Evolutionary conservation across 2,888 invertebrate genomes (phyloP), one percentile per base, ranked within the genome.

Genomic region (Serripes groenlandicus): DNA sequence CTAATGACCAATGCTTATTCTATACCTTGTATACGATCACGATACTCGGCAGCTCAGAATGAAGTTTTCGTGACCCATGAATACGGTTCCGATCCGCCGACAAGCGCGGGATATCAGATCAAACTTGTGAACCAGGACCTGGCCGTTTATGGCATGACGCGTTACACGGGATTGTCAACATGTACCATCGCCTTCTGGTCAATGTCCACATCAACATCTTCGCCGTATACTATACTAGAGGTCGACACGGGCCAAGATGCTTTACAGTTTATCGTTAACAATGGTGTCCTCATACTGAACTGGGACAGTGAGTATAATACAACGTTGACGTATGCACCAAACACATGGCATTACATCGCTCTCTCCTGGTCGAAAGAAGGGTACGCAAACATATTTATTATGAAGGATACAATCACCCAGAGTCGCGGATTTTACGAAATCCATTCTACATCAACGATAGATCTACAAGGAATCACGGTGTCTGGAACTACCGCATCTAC

Each of bases 61-160:
- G 77, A 78, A 11, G 72, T 75, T 26, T 70, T 80, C 54, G 78
- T 78, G 21, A 70, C 71, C 15, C 80, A 86, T 49, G 60, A 75
- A 18, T 26, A 72, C n/a, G 80, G 78, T 18, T 71, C 82, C 3
- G 76, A 81, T 30, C 81, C 71, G 26, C 76, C 90, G 5, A 75
- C 89, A 56, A 83, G 86, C 37, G 84, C 86, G 52, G 90, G 90
- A 7, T 88, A 69, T 52, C 62, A 86, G 68, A 64, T 81, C 11
- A 74, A 89, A 15, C 75, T 75, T 32, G 71, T 89, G 23, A 81
- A 78, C 28, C 71, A 79, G 37, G 60, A 34, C n/a, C 32, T 85
- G 26, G 71, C 30, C 30, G 28, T 85, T 11, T 66, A 37, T 64
- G 81, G 81, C n/a, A 69, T 80, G 42, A 72, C 80, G 34, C 56